phyloP scores from a whole-genome alignment of 2,113 vertebrate genomes.

The Xyliphius kryptos region DNA sequence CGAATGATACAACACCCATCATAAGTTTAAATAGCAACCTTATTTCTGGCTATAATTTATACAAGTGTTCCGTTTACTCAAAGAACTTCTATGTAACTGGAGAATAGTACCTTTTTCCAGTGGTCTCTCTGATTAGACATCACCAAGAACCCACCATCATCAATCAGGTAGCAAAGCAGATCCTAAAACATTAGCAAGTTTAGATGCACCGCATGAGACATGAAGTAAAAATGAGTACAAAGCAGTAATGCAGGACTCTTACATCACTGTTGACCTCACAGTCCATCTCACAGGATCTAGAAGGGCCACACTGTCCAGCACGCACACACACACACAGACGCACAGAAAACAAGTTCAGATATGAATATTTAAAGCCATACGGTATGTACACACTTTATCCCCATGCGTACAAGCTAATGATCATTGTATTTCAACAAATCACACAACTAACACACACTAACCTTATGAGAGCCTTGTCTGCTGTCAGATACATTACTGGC shows the following conservation, averaged over 20 bases:
- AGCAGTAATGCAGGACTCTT: slow-evolving; percentile 34
- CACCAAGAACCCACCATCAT: slow-evolving; percentile 94
- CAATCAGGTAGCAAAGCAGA: slow-evolving; percentile 90
- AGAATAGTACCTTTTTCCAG: slow-evolving; percentile 79
- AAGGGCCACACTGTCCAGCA: slow-evolving; percentile 80
- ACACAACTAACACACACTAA: slow-evolving; percentile 43
- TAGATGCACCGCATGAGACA: background rate
- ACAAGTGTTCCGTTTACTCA: no score
- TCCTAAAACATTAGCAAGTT: slow-evolving; percentile 63
- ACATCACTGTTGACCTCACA: slow-evolving; percentile 97
- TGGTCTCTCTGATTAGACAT: slow-evolving; percentile 97
- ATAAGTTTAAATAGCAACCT: no score
- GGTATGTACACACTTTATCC: no score
- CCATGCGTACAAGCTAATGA: no score
- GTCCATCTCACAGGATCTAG: slow-evolving; percentile 96
- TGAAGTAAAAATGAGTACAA: background rate
- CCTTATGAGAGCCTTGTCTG: slow-evolving; percentile 80
- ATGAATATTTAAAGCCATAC: no score
- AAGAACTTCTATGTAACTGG: background rate
- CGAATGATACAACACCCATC: no score
- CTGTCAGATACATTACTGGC: slow-evolving; percentile 92
- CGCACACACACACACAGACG: slow-evolving; percentile 21
- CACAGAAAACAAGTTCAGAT: background rate
- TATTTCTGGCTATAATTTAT: no score
- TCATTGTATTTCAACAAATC: no score